Base-by-base conservation (phyloP, 2,888 invertebrate genomes). In the Balanococcus diminutus region DNA sequence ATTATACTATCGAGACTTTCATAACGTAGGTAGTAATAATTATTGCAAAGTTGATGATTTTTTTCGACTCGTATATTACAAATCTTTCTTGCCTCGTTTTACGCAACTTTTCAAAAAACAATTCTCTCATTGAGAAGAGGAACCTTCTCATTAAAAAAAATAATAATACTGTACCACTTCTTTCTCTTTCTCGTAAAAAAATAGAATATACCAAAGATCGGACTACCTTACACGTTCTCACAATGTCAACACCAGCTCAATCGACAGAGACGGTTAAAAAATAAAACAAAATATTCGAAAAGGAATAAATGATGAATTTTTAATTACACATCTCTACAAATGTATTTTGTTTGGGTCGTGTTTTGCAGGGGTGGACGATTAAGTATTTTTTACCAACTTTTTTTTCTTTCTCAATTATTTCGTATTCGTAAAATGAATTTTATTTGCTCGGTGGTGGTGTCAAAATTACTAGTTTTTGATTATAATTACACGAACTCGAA, bases 391-490 rank as follows among this genome's bases (percentile, higher is more conserved):
- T 14, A 11, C 25, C 28, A 4, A 9, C 2, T 25, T 67, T 67
- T 67, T 67, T 67, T 11, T 67, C n/a, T 56, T 19, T 56, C 42
- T 51, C 51, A 67, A 67, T 67, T 28, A 67, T 67, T 67, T 67
- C 61, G 61, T 67, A 67, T 67, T 67, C 61, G 61, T 28, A 67
- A 25, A 67, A 67, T 67, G 11, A 67, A 67, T 67, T 67, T 67
- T 67, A 67, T 67, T n/a, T 67, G 61, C 61, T 25, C 28, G 25
- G 61, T 67, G 25, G 61, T 67, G 28, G 61, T 28, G 61, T 67
- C 61, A 67, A 67, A 67, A 67, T 67, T 67, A 67, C 61, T 67
- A 67, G 61, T 67, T 67, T 67, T 67, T 67, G 61, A 67, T 67
- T 67, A 67, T 67, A 67, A 67, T 67, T 67, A 67, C 61, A 67